These are phyloP conservation scores for Zeus faber DNA, from an alignment of 2,113 vertebrate genomes.

Conservation along the genomic window DNA sequence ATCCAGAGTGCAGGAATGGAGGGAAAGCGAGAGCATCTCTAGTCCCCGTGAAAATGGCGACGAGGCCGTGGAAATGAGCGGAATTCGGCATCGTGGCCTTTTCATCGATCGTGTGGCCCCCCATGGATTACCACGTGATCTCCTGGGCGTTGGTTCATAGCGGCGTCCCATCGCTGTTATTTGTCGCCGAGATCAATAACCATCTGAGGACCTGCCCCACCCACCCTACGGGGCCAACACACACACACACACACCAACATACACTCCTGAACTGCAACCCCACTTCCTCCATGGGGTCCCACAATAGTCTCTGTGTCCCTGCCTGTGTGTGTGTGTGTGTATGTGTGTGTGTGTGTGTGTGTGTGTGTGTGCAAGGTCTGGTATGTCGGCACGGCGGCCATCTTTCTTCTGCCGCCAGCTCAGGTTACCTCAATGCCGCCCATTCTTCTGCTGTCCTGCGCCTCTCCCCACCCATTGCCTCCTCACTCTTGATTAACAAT, in stretches of 20 bases:
- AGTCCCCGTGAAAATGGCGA: too few species aligned
- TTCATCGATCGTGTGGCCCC: too few species aligned
- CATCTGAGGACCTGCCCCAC: too few species aligned
- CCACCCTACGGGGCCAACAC: too few species aligned
- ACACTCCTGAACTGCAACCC: neutral
- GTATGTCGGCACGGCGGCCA: conserved; percentile 12
- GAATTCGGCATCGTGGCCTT: too few species aligned
- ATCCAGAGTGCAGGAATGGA: too few species aligned
- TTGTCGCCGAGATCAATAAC: neutral
- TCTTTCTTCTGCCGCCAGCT: conserved; percentile 10
- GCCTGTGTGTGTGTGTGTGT: conserved; percentile 9
- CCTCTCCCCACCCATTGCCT: neutral
- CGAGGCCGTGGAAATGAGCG: too few species aligned
- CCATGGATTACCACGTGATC: too few species aligned
- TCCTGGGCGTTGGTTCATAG: too few species aligned
- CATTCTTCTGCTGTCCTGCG: too few species aligned
- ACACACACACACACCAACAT: neutral
- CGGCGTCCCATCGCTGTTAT: neutral
- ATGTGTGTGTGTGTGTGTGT: conserved; percentile 7
- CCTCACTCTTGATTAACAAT: neutral
- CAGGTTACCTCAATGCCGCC: neutral
- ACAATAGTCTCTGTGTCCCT: too few species aligned
- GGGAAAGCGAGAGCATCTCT: too few species aligned
- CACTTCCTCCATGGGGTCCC: conserved; percentile 21
- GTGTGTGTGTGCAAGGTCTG: conserved; percentile 14